phyloP scores from a whole-genome alignment of 2,888 invertebrate species.

The Poecilobothrus nobilitatus region DNA sequence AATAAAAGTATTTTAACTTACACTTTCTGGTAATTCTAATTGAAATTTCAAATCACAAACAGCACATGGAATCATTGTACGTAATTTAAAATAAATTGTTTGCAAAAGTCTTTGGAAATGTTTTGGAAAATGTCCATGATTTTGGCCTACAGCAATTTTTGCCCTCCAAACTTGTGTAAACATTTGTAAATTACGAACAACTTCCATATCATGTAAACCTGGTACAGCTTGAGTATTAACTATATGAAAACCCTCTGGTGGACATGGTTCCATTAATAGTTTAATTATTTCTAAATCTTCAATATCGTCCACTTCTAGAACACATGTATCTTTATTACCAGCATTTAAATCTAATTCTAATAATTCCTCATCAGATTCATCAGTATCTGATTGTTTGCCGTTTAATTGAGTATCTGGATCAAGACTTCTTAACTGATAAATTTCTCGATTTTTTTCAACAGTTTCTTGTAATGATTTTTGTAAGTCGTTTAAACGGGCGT shows the following conservation, averaged over 20 bases:
- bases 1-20: slow-evolving; percentile 31
- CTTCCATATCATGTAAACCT: slow-evolving; percentile 58
- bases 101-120: slow-evolving; percentile 54
- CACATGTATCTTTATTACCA: slow-evolving; percentile 71
- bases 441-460: slow-evolving; percentile 62
- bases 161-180: slow-evolving; percentile 74
- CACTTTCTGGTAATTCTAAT: slow-evolving; percentile 78
- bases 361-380: slow-evolving; percentile 59
- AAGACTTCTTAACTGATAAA: slow-evolving; percentile 53
- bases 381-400: slow-evolving; percentile 47
- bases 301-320: slow-evolving; percentile 75
- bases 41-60: slow-evolving; percentile 72
- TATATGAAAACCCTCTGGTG: slow-evolving; percentile 68
- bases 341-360: slow-evolving; percentile 59
- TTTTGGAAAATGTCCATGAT: slow-evolving; percentile 48
- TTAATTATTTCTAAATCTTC: slow-evolving; percentile 71
- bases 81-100: slow-evolving; percentile 80
- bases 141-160: slow-evolving; percentile 47
- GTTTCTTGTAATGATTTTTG: slow-evolving; percentile 62
- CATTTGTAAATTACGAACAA: slow-evolving; percentile 67
- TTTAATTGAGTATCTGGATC: slow-evolving; percentile 34
- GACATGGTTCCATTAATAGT: slow-evolving; percentile 62
- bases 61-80: slow-evolving; percentile 80
- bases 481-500: slow-evolving; percentile 56
- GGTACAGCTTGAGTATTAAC: slow-evolving; percentile 71